Evolutionary conservation across 2,113 vertebrate genomes (phyloP).

Genomic region (Notarius quadriscutis): DNA sequence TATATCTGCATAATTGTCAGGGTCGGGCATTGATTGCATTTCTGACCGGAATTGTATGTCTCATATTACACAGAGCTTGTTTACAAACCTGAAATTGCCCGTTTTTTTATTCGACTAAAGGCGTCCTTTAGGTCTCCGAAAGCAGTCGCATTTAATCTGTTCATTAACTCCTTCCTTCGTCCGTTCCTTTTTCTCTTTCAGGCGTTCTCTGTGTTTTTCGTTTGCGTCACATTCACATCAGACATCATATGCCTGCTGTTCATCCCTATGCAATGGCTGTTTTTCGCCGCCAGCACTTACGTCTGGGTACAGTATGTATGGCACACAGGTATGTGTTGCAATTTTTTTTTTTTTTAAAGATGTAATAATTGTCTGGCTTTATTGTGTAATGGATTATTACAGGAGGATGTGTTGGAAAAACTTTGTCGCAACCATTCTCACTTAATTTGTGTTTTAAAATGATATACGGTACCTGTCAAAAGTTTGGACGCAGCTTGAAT

Average conservation of each 20-base stretch:
- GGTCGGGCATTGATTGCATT: not conserved
- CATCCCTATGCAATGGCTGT: constrained; percentile 96
- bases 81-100: not conserved
- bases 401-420: not conserved
- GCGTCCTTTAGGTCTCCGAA: not conserved
- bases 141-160: no score
- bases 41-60: not conserved
- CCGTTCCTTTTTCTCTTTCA: constrained; percentile 58
- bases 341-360: not conserved
- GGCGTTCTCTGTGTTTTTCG: constrained; percentile 99
- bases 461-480: no score
- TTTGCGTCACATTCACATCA: constrained; percentile 96
- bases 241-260: constrained; percentile 99
- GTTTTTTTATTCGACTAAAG: not conserved
- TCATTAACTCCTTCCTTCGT: not conserved
- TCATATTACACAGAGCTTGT: not conserved
- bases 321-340: constrained; percentile 87
- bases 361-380: not conserved
- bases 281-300: constrained; percentile 97
- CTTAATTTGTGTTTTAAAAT: not conserved
- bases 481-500: no score
- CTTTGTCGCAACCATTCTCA: not conserved
- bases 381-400: not conserved
- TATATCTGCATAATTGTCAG: not conserved
- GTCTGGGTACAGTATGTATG: constrained; percentile 99